A percentile compares a stretch with the other conserved stretches of the same genome.
Conservation (phyloP, 2,888 invertebrate genomes). For the Synergus umbraculus region DNA sequence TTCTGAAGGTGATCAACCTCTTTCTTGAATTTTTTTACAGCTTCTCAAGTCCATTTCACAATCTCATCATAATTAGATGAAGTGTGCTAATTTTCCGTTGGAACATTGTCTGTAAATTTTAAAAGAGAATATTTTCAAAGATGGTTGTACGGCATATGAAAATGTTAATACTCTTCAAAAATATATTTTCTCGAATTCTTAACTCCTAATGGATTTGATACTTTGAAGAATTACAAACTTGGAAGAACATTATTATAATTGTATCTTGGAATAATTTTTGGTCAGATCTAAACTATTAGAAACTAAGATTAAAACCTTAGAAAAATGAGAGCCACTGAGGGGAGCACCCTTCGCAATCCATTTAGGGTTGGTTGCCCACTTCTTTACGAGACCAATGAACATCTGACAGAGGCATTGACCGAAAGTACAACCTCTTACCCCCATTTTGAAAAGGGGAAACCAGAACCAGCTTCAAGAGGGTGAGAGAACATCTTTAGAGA, state of each 20-base stretch:
- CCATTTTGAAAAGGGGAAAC: conserved; percentile 43
- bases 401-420: conserved; percentile 69
- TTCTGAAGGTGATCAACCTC: conserved; percentile 24
- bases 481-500: conserved; percentile 5
- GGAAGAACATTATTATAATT: too few relatives aligned
- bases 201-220: too few relatives aligned
- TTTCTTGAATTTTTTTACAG: conserved; percentile 1
- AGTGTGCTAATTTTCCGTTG: too few relatives aligned
- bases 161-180: too few relatives aligned
- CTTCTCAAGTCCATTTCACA: not conserved
- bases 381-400: conserved; percentile 54
- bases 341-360: conserved; percentile 61
- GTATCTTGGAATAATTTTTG: too few relatives aligned
- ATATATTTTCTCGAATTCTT: too few relatives aligned
- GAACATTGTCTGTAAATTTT: too few relatives aligned
- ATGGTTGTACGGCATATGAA: too few relatives aligned
- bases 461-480: conserved; percentile 20
- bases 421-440: conserved; percentile 65
- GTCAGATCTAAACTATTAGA: not conserved
- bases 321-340: conserved; percentile 50
- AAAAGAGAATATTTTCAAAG: too few relatives aligned
- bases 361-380: conserved; percentile 56
- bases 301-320: not conserved
- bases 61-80: too few relatives aligned
- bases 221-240: too few relatives aligned